Evolutionary conservation across 2,888 invertebrate species (phyloP).

Genomic region (Agrotis clavis): DNA sequence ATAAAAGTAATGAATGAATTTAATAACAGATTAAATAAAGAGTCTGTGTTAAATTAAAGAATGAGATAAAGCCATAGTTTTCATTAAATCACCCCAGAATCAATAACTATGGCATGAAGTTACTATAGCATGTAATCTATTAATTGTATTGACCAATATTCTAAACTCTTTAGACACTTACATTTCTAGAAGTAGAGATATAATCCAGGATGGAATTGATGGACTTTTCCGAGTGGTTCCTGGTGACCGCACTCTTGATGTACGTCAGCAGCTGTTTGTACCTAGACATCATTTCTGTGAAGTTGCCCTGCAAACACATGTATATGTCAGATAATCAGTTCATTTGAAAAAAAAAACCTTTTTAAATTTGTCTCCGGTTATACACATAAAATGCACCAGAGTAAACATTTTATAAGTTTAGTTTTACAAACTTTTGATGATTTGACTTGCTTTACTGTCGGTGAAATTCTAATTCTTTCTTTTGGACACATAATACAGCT

Average conservation of each 20-base stretch:
- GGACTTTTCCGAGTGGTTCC: conserved; percentile 99
- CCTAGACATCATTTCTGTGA: conserved; percentile 98
- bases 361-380: not conserved
- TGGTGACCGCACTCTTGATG: conserved; percentile 99
- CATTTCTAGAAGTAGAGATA: conserved; percentile 99
- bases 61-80: not conserved
- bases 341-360: not conserved
- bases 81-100: not conserved
- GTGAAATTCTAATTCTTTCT: not conserved
- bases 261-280: conserved; percentile 99
- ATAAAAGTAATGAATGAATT: conserved; percentile 4
- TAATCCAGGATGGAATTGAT: conserved; percentile 99
- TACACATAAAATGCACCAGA: not conserved
- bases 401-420: not conserved
- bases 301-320: conserved; percentile 93
- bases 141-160: conserved; percentile 41
- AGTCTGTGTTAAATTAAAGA: not conserved
- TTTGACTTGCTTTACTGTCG: not conserved
- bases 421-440: not conserved
- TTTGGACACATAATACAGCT: not conserved
- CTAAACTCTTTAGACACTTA: conserved; percentile 86
- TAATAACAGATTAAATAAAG: not conserved
- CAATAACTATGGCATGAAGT: not conserved
- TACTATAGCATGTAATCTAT: conserved; percentile 14
- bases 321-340: no score